A percentile compares a stretch with the other conserved stretches of the same genome.
Conservation (phyloP, 2,888 invertebrate genomes). For the Tanypteryx hageni region DNA sequence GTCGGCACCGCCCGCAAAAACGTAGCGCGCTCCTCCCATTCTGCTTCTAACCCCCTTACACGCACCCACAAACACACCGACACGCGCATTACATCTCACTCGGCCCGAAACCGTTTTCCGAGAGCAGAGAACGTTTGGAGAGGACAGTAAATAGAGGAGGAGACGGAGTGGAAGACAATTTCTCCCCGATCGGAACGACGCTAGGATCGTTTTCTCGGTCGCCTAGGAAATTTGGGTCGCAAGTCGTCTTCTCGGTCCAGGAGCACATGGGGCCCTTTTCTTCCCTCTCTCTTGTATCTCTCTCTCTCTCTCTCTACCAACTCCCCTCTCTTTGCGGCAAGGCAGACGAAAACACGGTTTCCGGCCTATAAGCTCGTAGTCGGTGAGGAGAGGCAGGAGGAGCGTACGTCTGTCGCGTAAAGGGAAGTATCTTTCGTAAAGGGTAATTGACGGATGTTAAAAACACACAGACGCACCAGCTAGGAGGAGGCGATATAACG, state of each 20-base stretch:
- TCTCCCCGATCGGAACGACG: background rate
- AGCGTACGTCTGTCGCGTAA: background rate
- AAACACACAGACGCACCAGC: background rate
- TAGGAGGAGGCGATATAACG: constrained; percentile 1
- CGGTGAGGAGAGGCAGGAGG: background rate
- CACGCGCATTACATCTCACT: no score
- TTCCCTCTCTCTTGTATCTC: no score
- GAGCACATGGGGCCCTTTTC: constrained; percentile 15
- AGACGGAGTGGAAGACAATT: background rate
- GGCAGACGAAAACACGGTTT: constrained; percentile 28
- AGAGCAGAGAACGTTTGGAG: no score
- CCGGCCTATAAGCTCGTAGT: background rate
- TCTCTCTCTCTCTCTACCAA: no score
- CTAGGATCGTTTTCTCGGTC: constrained; percentile 11
- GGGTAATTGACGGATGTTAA: constrained; percentile 9
- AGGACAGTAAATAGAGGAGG: background rate
- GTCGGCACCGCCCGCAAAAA: no score
- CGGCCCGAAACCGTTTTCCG: no score
- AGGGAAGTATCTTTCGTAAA: constrained; percentile 18
- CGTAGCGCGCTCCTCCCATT: no score
- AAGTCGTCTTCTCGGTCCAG: background rate
- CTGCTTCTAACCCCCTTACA: no score
- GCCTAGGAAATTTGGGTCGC: constrained; percentile 5
- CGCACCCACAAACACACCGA: no score
- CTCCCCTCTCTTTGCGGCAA: background rate